These are phyloP conservation scores for Garra rufa DNA, from an alignment of 2,113 vertebrate species.

Conservation along the genomic window DNA sequence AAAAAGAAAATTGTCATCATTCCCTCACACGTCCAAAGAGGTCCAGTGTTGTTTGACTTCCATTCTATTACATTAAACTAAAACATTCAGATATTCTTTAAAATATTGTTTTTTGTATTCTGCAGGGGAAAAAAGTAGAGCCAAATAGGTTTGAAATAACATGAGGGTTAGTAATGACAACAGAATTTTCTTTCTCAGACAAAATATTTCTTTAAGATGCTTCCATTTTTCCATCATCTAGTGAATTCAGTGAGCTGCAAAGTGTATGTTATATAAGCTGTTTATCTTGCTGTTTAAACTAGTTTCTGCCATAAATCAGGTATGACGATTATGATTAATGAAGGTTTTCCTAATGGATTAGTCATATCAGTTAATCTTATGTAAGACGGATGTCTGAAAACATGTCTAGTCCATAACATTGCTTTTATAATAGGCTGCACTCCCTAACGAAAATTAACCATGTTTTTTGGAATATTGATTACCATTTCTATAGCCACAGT, in stretches of 20 bases:
- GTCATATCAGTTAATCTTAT: background rate
- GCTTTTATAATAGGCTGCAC: too few species aligned
- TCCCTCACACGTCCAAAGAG: too few species aligned
- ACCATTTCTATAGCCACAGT: too few species aligned
- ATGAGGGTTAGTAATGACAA: background rate
- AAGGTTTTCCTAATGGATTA: background rate
- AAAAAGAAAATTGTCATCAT: background rate
- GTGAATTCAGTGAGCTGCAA: background rate
- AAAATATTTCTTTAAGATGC: background rate
- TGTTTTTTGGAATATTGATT: too few species aligned
- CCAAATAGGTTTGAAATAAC: background rate
- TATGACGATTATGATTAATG: background rate
- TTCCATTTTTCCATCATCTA: background rate
- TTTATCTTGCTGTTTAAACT: background rate
- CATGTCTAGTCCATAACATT: too few species aligned
- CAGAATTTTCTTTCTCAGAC: background rate
- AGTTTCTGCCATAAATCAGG: background rate
- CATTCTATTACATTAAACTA: background rate
- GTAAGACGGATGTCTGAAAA: background rate
- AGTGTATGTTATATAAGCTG: background rate
- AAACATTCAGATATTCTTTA: background rate
- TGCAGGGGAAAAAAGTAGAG: too few species aligned
- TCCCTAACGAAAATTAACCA: too few species aligned
- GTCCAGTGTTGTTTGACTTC: background rate
- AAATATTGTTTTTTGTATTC: background rate